Base-by-base conservation (phyloP, 1,140 invertebrate species). In the Achatina immaculata region DNA sequence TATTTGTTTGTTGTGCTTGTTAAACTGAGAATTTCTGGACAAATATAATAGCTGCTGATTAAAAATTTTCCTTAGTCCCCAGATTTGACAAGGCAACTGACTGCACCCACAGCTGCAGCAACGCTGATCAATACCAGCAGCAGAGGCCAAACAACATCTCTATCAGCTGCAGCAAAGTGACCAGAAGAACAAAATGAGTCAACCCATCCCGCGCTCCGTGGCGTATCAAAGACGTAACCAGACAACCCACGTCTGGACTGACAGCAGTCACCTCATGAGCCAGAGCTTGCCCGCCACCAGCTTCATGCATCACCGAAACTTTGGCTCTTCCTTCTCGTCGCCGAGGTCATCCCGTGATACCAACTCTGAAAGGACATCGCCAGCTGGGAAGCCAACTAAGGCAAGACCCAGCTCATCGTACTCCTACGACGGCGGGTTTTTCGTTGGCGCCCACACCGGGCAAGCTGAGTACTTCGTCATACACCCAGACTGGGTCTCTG, bases 401-500 rank as follows among this genome's bases (percentile, higher is more conserved):
- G 58, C 36, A 38, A n/a, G 78, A 42, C 78, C 81, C 40, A 68
- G 55, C 62, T 48, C 85, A 55, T 80, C 78, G 69, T 83, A 82
- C 38, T 80, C 80, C 36, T 85, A 85, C 69, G 84, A 85, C 55
- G 84, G 84, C 19, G 84, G 84, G 0, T 69, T 85, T n/a, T 85
- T 85, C 48, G 36, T 80, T 14, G 73, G 77, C 1, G 65, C 77
- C 7, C 55, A 69, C 45, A 34, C 76, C 0, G 66, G 80, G n/a
- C 34, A 84, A 83, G 78, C 62, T 36, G 84, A 85, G 51, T 85
- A 85, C 78, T 89, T 87, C 83, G 85, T 89, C 2, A 87, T 89
- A 36, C 85, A 89, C 55, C 88, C 88, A 0, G 88, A 89, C 65
- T 89, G 88, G 88, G 88, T 89, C 1, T 88, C 87, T 0, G 88